Evolutionary conservation across 2,113 vertebrate genomes (phyloP), one percentile per base, ranked within the genome.

Genomic region (Proteles cristata): DNA sequence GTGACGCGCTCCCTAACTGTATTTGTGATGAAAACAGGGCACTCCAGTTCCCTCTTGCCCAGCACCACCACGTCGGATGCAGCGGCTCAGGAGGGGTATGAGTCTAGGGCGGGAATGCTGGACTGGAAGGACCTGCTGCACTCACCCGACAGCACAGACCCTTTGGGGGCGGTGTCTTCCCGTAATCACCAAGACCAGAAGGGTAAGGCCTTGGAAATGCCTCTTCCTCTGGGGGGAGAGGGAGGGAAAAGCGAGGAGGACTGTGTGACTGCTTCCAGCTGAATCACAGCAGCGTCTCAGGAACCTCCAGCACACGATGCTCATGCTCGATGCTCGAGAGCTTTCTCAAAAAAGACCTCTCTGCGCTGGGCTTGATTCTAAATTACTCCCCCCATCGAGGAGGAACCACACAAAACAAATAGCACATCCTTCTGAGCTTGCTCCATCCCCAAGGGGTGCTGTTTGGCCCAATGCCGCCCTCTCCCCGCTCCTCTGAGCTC

Each of bases 131-230:
- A 99, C 94, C 98, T 98, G 69, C 99, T 99, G 96, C 98, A 98
- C 98, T 99, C 99, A 98, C 99, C 99, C 96, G 99, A 99, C 99
- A 99, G 99, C 99, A 99, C 99, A 98, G 99, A 99, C 98, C 99
- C 99, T 97, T 99, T 99, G 98, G 99, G 99, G 98, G 99, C 99
- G 87, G 99, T 99, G 98, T 99, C 99, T 98, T 99, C 99, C 98
- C 99, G 99, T 99, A 99, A 99, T 98, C 99, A 99, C 98, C 99
- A 99, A 95, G 99, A 99, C 99, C 99, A 99, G 98, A 99, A 99
- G 99, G 99, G 99, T 99, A 99, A 99, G 99, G 99, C 99, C 99
- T 99, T 99, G 99, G 99, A 99, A 99, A 99, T 97, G 97, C 98
- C 98, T 98, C 86, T 63, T 98, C 98, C 98, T 99, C 94, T 97